Evolutionary conservation across 1,140 invertebrate genomes (phyloP).

Genomic region (Danaus melanippus): DNA sequence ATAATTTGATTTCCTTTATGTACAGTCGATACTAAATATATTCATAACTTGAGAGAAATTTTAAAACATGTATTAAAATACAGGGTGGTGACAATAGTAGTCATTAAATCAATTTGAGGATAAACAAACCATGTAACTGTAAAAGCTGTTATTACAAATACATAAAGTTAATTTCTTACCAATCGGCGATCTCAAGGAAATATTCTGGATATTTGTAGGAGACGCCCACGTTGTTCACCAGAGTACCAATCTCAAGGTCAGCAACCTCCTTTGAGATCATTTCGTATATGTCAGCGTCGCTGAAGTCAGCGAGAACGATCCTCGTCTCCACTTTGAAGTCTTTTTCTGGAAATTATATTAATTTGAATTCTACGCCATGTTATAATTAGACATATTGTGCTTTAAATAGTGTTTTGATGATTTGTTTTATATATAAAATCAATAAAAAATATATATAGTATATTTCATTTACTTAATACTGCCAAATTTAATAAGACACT

Average conservation of each 20-base stretch:
- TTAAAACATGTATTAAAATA: conserved; percentile 2
- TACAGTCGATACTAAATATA: background rate
- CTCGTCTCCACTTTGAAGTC: conserved; percentile 85
- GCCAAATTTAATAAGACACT: too few species aligned
- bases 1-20: too few species aligned
- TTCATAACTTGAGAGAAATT: background rate
- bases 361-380: too few species aligned
- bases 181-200: conserved; percentile 80
- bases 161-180: conserved; percentile 31
- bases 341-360: conserved; percentile 67
- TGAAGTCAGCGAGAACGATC: conserved; percentile 89
- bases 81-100: too few species aligned
- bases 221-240: conserved; percentile 97
- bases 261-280: conserved; percentile 82
- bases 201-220: conserved; percentile 92
- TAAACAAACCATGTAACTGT: too few species aligned
- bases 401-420: too few species aligned
- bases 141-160: too few species aligned
- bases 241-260: conserved; percentile 89
- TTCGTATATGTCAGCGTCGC: conserved; percentile 81
- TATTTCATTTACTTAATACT: too few species aligned
- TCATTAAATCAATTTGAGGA: too few species aligned
- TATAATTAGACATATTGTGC: too few species aligned
- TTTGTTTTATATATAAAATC: too few species aligned
- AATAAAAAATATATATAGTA: too few species aligned